Evolutionary conservation across 2,113 vertebrate genomes (phyloP).

Genomic region (Eptatretus burgeri): DNA sequence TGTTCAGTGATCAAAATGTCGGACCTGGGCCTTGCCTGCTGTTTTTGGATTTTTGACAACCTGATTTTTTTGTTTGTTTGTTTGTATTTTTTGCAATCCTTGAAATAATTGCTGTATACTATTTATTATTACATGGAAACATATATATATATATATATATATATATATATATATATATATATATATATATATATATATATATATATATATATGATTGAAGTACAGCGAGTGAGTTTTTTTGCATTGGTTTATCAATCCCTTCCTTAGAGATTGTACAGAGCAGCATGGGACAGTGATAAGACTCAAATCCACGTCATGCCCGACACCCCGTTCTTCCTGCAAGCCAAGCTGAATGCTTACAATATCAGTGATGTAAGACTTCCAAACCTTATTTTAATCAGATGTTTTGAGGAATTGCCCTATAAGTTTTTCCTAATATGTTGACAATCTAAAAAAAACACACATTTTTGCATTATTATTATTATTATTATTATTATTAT

Average conservation of each 20-base stretch:
- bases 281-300: conserved; percentile 41
- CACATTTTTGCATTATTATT: no score
- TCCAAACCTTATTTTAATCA: not conserved
- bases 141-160: conserved; percentile 7
- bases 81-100: not conserved
- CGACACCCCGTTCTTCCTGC: conserved; percentile 28
- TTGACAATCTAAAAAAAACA: no score
- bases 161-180: conserved; percentile 10
- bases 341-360: conserved; percentile 21
- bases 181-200: not conserved
- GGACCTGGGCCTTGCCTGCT: no score
- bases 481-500: no score
- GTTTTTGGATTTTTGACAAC: no score
- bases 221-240: not conserved
- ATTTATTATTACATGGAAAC: no score
- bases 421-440: no score
- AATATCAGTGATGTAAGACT: conserved; percentile 22
- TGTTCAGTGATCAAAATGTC: no score
- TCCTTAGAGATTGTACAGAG: conserved; percentile 21
- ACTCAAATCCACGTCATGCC: conserved; percentile 38
- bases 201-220: conserved; percentile 7
- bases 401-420: no score
- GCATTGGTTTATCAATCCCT: not conserved
- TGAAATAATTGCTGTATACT: no score
- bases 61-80: not conserved